Base-by-base conservation (phyloP, 2,888 invertebrate genomes). In the Lasius fuliginosus region DNA sequence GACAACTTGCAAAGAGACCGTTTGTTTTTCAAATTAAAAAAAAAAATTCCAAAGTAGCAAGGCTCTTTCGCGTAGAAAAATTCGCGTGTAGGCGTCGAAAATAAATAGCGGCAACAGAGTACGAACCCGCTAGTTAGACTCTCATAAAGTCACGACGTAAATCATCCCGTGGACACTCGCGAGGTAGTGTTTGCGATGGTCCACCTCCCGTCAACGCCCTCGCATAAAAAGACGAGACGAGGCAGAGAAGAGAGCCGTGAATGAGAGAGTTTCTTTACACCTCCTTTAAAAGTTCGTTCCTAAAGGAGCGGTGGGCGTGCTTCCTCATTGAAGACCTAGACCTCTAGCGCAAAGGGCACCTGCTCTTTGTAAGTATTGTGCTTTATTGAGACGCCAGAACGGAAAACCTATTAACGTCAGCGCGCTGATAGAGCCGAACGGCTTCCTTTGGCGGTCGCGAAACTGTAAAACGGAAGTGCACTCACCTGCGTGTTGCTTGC, bases 201-300 rank as follows among this genome's bases (percentile, higher is more conserved):
- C 94, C 94, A 94, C 95, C 95, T 94, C 94, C 95, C 95, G 95
- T 95, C 95, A 94, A 94, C 95, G 94, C 95, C 95, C 95, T 94
- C 94, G 92, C 93, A 71, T 75, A 83, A 84, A 84, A 79, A 76
- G 75, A 85, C 60, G 60, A 12, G 56, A 40, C 40, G 69, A 23
- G 58, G 56, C 53, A 3, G 46, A 73, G 73, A 33, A 27, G 33
- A 18, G 36, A 27, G 6, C 42, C 27, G 69, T 33, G 73, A 40
- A 56, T 30, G 71, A 62, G 30, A 56, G 64, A 53, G 64, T 49
- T 77, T 69, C 73, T 85, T 81, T 73, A 74, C 65, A 64, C 74
- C 60, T 68, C 67, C 30, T 27, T 65, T 49, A 65, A 53, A n/a
- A 56, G 67, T 58, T 69, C 33, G 82, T 74, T 71, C 74, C 67